A percentile compares a stretch with the other conserved stretches of the same genome.
Conservation (phyloP, 2,797 vertebrate genomes). For the Holocentrus rufus region DNA sequence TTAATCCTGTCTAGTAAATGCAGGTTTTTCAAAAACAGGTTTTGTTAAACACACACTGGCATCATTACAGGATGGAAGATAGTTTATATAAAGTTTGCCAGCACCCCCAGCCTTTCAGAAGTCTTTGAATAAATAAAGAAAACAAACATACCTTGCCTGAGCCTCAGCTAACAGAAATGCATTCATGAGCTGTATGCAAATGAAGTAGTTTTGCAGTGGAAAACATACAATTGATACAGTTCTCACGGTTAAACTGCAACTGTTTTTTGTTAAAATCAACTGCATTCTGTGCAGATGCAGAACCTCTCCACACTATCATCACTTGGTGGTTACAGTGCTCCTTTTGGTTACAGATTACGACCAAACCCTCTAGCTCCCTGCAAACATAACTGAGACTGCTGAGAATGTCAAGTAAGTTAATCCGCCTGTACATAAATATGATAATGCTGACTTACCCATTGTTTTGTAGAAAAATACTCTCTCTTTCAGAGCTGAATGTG, state of each 20-base stretch:
- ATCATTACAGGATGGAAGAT: too few species aligned
- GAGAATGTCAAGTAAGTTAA: slow-evolving; percentile 15
- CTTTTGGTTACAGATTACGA: neutral
- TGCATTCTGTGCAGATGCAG: slow-evolving; percentile 3
- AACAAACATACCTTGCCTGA: neutral
- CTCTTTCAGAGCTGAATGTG: slow-evolving; percentile 30
- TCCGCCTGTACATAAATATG: neutral
- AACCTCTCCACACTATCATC: neutral
- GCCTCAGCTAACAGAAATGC: neutral
- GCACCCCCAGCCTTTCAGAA: neutral
- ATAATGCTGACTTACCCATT: slow-evolving; percentile 81
- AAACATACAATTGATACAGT: neutral
- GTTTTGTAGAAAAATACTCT: slow-evolving; percentile 17
- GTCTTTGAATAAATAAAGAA: neutral
- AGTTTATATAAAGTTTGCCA: neutral
- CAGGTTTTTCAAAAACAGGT: neutral
- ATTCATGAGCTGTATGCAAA: neutral
- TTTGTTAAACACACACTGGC: neutral
- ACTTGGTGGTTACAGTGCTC: neutral
- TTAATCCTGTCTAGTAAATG: too few species aligned
- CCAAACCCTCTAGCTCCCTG: neutral
- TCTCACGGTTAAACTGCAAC: neutral
- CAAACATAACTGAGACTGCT: neutral
- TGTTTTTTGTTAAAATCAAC: neutral
- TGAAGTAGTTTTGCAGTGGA: neutral